A percentile compares a stretch with the other conserved stretches of the same genome.
These are phyloP conservation scores for Uromys caudimaculatus DNA, from an alignment of 2,797 vertebrate species.

Conservation along the genomic window DNA sequence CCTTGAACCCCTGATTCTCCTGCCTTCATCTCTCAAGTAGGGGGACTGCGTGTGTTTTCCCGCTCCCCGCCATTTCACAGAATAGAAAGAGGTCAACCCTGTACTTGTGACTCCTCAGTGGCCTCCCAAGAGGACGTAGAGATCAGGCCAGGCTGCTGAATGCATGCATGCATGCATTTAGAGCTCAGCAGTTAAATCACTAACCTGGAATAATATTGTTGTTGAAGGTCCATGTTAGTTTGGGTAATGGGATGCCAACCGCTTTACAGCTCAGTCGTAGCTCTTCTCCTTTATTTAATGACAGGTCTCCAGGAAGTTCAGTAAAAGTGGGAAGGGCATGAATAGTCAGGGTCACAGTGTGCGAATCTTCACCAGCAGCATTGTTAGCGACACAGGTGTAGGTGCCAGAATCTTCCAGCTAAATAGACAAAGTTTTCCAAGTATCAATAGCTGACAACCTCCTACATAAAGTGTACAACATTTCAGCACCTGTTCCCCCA, in stretches of 20 bases:
- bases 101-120: background rate
- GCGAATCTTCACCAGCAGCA: constrained; percentile 92
- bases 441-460: background rate
- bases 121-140: background rate
- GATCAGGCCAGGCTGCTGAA: background rate
- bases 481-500: background rate
- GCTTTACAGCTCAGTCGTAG: constrained; percentile 92
- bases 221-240: constrained; percentile 96
- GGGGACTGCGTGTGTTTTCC: background rate
- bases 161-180: background rate
- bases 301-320: constrained; percentile 92
- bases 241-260: constrained; percentile 92
- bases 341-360: constrained; percentile 88
- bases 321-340: constrained; percentile 93
- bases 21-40: background rate
- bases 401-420: constrained; percentile 93
- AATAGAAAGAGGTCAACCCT: background rate
- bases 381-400: constrained; percentile 96
- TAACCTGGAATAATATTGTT: constrained; percentile 95
- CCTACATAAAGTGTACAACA: background rate
- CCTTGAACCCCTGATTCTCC: background rate
- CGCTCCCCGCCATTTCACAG: background rate
- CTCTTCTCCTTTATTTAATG: constrained; percentile 95
- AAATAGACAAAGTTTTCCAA: constrained; percentile 36
- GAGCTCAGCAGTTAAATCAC: constrained; percentile 40